Evolutionary conservation across 2,113 vertebrate genomes (phyloP).

Genomic region (Dromaius novaehollandiae): DNA sequence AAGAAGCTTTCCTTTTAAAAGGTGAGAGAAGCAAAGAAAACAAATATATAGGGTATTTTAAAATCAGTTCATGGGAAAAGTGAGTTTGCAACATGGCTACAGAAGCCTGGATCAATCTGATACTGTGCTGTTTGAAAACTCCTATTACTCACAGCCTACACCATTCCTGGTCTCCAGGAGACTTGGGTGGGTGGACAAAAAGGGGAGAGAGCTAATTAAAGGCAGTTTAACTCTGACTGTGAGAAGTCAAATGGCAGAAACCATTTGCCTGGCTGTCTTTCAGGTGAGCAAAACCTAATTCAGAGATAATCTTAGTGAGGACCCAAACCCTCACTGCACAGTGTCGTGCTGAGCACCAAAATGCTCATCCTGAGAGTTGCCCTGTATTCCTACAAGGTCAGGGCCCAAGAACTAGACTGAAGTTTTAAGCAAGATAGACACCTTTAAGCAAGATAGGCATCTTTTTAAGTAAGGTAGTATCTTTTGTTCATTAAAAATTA

Average conservation of each 20-base stretch:
- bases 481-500: background rate
- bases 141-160: background rate
- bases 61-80: background rate
- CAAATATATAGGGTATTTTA: background rate
- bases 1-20: background rate
- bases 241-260: background rate
- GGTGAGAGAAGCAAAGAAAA: background rate
- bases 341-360: background rate
- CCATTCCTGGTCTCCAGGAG: background rate
- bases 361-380: background rate
- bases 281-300: background rate
- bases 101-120: slow-evolving; percentile 17
- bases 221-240: background rate
- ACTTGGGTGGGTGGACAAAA: background rate
- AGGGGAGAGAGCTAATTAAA: background rate
- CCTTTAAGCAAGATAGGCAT: background rate
- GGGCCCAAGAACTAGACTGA: background rate
- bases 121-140: background rate
- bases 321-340: background rate
- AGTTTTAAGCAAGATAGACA: background rate
- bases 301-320: background rate
- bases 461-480: background rate
- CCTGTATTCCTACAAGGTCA: background rate
- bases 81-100: background rate
- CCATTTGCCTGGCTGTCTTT: background rate